Conservation (phyloP, 2,113 vertebrate genomes). For the Cynopterus brachyotis region DNA sequence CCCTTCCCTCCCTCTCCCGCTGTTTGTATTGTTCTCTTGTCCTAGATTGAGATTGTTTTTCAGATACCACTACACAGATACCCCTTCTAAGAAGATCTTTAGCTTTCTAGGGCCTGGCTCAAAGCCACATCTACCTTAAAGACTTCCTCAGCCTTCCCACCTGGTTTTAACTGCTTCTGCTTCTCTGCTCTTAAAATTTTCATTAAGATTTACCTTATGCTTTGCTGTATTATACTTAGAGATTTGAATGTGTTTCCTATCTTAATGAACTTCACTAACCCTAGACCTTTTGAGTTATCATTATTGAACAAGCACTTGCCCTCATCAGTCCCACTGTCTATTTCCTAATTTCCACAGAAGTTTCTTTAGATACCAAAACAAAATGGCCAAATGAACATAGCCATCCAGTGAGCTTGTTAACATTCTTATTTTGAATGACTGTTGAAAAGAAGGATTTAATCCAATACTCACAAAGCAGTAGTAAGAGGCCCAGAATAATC, state of each 20-base stretch:
- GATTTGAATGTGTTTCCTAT: background rate
- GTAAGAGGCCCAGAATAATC: slow-evolving; percentile 43
- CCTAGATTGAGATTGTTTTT: background rate
- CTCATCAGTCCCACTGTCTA: background rate
- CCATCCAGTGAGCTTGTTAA: background rate
- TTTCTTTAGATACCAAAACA: background rate
- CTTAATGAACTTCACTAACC: background rate
- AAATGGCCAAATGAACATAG: background rate
- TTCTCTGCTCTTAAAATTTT: background rate
- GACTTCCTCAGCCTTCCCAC: background rate
- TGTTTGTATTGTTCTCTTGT: background rate
- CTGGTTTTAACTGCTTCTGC: background rate
- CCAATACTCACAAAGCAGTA: slow-evolving; percentile 69
- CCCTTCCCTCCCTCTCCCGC: background rate
- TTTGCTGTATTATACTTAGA: background rate
- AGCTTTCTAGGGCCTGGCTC: background rate
- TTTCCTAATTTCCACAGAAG: background rate
- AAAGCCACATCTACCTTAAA: background rate
- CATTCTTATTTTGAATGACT: background rate
- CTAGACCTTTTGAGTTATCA: background rate
- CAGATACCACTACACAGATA: background rate
- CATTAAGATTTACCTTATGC: background rate
- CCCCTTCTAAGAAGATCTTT: background rate
- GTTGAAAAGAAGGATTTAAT: background rate
- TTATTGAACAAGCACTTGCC: background rate